A percentile compares a stretch with the other conserved stretches of the same genome.
Conservation (phyloP, 37 sponge, comb jelly and placozoan genomes). For the Axinella damicornis region DNA sequence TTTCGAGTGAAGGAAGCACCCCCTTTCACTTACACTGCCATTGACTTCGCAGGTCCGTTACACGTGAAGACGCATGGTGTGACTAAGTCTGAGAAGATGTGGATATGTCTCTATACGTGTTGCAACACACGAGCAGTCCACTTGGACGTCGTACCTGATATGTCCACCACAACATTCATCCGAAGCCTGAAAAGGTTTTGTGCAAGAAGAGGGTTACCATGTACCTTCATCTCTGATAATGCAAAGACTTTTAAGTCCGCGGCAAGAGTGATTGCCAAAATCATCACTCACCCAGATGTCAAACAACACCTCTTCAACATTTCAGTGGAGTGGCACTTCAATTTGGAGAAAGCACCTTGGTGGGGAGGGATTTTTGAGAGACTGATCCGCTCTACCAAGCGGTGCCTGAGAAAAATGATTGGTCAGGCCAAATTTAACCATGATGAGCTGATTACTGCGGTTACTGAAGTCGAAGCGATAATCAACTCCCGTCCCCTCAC, state of each 20-base stretch:
- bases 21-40: not conserved
- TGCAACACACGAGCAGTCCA: slow-evolving; percentile 1
- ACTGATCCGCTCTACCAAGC: slow-evolving; percentile 30
- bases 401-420: slow-evolving; percentile 4
- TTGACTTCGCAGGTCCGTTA: slow-evolving; percentile 42
- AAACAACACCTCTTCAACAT: slow-evolving; percentile 8
- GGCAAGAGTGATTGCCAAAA: slow-evolving; percentile 25
- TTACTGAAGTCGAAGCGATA: slow-evolving; percentile 27
- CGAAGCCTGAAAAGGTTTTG: slow-evolving; percentile 33
- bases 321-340: slow-evolving; percentile 47
- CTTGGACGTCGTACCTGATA: slow-evolving; percentile 14
- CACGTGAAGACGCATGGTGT: not conserved
- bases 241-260: slow-evolving; percentile 46
- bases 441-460: slow-evolving; percentile 41
- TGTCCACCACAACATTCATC: slow-evolving; percentile 32
- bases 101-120: slow-evolving; percentile 44
- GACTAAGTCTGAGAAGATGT: not conserved
- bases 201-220: slow-evolving; percentile 55
- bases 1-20: slow-evolving; percentile 5
- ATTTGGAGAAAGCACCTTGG: slow-evolving; percentile 37
- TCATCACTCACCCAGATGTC: not conserved
- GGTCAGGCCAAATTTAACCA: slow-evolving; percentile 16
- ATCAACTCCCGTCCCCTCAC: slow-evolving; percentile 39
- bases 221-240: slow-evolving; percentile 41
- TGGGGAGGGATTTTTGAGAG: slow-evolving; percentile 30